Percentiles rank a stretch among this genome's conserved stretches.
Evolutionary conservation across 2,888 invertebrate species (phyloP).

Genomic region (Folsomia manolachei): DNA sequence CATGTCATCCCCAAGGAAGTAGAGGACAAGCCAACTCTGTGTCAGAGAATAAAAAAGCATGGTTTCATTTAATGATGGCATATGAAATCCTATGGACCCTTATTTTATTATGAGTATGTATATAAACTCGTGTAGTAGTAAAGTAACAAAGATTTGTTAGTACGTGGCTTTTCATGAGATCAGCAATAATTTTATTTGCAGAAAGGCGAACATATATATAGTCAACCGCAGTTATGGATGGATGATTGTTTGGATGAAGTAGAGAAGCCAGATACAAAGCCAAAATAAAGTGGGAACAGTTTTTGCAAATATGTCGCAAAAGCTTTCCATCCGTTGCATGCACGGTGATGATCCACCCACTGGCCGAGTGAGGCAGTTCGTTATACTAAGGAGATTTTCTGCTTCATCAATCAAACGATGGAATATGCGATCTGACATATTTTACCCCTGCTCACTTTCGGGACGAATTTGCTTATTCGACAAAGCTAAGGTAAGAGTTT

Average conservation of each 20-base stretch:
- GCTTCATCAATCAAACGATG: conserved; percentile 43
- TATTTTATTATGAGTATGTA: no score
- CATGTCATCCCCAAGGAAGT: conserved; percentile 49
- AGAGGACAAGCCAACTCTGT: conserved; percentile 51
- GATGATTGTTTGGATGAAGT: no score
- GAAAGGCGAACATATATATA: no score
- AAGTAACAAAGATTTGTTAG: no score
- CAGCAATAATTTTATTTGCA: neutral
- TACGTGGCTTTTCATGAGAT: neutral
- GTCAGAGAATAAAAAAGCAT: neutral
- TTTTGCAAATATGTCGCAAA: no score
- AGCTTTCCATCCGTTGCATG: neutral
- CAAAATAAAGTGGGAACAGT: neutral
- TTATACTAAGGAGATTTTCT: conserved; percentile 33
- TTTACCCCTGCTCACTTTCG: neutral
- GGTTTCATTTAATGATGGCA: no score
- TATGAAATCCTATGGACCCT: no score
- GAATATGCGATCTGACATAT: conserved; percentile 5
- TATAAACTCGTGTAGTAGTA: no score
- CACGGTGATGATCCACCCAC: neutral
- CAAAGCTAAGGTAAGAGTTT: no score
- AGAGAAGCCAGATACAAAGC: no score
- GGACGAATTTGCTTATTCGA: no score
- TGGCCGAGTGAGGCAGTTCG: neutral
- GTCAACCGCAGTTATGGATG: no score